Evolutionary conservation across 2,888 invertebrate species (phyloP), one percentile per base, ranked within the genome.

Genomic region (Cerceris rybyensis): DNA sequence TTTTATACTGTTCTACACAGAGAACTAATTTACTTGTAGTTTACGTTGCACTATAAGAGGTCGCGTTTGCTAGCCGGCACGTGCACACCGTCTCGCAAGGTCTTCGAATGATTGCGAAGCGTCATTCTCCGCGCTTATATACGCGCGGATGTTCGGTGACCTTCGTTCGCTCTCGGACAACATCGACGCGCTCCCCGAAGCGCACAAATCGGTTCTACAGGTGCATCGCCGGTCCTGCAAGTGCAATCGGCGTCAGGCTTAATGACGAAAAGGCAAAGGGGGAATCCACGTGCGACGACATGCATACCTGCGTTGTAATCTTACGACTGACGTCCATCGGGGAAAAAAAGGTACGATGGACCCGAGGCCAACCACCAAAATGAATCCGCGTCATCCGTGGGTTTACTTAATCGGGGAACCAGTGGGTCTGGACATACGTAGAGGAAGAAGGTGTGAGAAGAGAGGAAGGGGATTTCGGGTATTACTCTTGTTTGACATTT

Each of bases 81-180:
- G 46, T 28, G 69, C 60, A 4, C 28, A 28, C 28, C 28, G 28
- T 28, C 28, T 16, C n/a, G 59, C 39, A 54, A 42, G 68, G 4
- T 66, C 60, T 71, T 17, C 59, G 72, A 78, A 75, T 80, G 73
- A 73, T 69, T 57, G 63, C 52, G 59, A 55, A 28, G 59, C 71
- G 70, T 11, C 61, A 14, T 41, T 43, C n/a, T 13, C 65, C 49
- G 7, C 57, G 42, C 50, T 80, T 82, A 82, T 85, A 86, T 86
- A 84, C 17, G 43, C 16, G 16, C 7, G 61, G 14, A 39, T 66
- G 43, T 11, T 74, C 86, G 78, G 60, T 61, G 78, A 65, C 80
- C 83, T 85, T 84, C 84, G 84, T 46, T 43, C 69, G 55, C 11
- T 39, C 49, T 85, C 83, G 85, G 70, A 7, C 49, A 46, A 68